These are phyloP conservation scores for Pedionomus torquatus DNA, from an alignment of 2,113 vertebrate species.

Conservation along the genomic window DNA sequence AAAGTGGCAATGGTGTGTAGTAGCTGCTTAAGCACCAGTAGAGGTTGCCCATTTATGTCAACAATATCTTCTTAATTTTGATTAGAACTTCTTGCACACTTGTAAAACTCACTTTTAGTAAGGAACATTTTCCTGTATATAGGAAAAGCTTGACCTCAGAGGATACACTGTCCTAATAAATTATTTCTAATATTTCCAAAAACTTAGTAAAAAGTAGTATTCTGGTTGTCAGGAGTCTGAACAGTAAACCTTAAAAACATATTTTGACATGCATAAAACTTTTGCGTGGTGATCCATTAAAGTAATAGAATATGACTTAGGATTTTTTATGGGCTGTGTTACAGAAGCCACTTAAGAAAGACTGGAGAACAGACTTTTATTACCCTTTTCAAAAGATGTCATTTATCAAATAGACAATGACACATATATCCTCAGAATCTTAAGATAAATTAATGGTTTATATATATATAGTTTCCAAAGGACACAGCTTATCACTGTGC, in stretches of 20 bases:
- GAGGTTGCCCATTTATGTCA: not conserved
- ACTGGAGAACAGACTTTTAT: not conserved
- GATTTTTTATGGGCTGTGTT: not conserved
- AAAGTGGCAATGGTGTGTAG: not conserved
- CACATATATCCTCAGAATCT: not conserved
- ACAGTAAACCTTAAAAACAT: not conserved
- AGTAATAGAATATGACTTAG: not conserved
- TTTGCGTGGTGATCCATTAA: not conserved
- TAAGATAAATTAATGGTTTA: not conserved
- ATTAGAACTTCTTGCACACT: not conserved
- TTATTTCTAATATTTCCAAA: not conserved
- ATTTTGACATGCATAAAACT: not conserved
- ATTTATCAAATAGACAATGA: slow-evolving; percentile 1
- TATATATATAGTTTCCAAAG: not conserved
- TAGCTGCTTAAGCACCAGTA: not conserved
- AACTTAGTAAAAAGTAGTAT: not conserved
- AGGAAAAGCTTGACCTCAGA: not conserved
- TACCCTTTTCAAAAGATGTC: not conserved
- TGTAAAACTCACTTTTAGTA: not conserved
- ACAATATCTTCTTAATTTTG: not conserved
- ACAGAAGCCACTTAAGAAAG: not conserved
- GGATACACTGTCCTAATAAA: not conserved
- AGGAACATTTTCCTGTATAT: not conserved
- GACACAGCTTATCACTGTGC: not conserved
- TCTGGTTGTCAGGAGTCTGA: not conserved